A percentile compares a stretch with the other conserved stretches of the same genome.
These are phyloP conservation scores for Drosophila monieri DNA, from an alignment of 2,888 invertebrate genomes.

Conservation along the genomic window DNA sequence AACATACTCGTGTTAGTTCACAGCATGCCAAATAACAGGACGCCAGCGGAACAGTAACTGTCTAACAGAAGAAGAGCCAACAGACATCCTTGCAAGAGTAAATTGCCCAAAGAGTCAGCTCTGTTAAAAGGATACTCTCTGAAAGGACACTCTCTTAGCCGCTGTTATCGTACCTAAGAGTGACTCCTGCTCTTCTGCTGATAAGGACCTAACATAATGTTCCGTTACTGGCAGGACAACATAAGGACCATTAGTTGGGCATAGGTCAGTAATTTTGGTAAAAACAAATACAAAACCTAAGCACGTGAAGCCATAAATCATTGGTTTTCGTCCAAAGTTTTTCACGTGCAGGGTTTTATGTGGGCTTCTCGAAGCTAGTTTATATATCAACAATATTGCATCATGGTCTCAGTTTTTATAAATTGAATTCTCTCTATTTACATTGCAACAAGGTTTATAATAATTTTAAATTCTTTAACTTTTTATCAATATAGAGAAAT, in stretches of 20 bases:
- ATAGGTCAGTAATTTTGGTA: constrained; percentile 62
- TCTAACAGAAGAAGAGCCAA: constrained; percentile 9
- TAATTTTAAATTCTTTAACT: not conserved
- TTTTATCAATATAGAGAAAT: not conserved
- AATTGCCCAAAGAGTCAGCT: constrained; percentile 49
- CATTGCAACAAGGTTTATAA: not conserved
- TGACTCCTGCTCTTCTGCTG: not conserved
- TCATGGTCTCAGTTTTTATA: not conserved
- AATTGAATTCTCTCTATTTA: not conserved
- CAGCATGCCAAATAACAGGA: not conserved
- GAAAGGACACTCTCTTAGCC: constrained; percentile 1
- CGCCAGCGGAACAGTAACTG: not conserved
- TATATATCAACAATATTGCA: constrained; percentile 1
- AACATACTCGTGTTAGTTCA: constrained; percentile 18
- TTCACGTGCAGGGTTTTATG: constrained; percentile 9
- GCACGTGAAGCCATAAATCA: constrained; percentile 44
- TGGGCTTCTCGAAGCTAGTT: not conserved
- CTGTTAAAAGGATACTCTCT: constrained; percentile 9
- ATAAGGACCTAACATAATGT: not conserved
- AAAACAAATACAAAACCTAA: constrained; percentile 33
- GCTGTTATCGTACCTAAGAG: constrained; percentile 54
- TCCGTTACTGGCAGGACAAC: constrained; percentile 2
- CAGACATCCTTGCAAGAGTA: constrained; percentile 28
- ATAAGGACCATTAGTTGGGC: constrained; percentile 27
- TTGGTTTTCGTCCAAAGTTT: constrained; percentile 15